Conservation (phyloP, 1,140 invertebrate genomes). For the Cydia amplana region DNA sequence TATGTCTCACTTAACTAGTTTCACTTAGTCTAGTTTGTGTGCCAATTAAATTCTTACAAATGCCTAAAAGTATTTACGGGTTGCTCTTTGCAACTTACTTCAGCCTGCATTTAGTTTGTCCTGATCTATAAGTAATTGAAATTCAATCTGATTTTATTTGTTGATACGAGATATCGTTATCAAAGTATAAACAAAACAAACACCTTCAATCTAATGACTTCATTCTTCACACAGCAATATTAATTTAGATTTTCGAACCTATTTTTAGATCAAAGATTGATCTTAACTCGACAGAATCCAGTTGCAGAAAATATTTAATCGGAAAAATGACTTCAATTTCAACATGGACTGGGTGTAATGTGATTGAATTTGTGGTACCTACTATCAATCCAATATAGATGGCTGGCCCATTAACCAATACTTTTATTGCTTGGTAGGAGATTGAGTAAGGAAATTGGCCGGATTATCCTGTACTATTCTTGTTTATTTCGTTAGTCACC, state of each 20-base stretch:
- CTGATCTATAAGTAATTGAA: too few species aligned
- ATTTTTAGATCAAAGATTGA: not conserved
- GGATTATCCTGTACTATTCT: conserved; percentile 24
- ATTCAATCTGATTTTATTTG: too few species aligned
- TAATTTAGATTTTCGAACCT: not conserved
- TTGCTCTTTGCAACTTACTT: not conserved
- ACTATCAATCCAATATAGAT: conserved; percentile 22
- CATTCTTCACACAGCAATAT: not conserved
- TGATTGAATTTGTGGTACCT: conserved; percentile 23
- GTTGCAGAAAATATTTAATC: conserved; percentile 9
- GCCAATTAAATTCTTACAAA: not conserved
- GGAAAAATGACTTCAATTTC: not conserved
- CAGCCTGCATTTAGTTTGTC: not conserved
- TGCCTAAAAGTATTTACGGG: not conserved
- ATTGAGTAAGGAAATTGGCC: conserved; percentile 31
- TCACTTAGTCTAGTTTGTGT: not conserved
- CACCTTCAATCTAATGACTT: not conserved
- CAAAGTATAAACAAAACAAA: too few species aligned
- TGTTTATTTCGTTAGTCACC: conserved; percentile 28
- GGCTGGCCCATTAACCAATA: conserved; percentile 28
- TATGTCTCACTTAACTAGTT: conserved; percentile 1
- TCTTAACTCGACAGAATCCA: not conserved
- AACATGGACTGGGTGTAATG: conserved; percentile 21
- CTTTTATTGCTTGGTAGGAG: conserved; percentile 28
- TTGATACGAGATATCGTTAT: too few species aligned